phyloP scores from a whole-genome alignment of 2,797 vertebrate species.

The Phoeniculus purpureus region DNA sequence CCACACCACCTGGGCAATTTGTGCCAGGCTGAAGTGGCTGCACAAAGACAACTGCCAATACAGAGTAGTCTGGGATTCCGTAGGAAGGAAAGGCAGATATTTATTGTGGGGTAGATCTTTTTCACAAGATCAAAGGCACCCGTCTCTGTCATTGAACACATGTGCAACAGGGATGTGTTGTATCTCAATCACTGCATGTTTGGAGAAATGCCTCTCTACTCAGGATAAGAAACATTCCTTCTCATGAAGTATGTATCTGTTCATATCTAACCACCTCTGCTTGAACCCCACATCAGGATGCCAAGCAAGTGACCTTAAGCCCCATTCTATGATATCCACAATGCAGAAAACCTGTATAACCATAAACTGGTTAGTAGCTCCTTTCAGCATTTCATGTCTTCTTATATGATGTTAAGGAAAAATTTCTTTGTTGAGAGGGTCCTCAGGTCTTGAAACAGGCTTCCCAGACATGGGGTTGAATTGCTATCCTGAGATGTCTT shows the following conservation, averaged over 20 bases:
- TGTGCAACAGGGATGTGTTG: not conserved
- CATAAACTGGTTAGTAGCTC: not conserved
- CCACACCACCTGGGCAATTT: too few species aligned
- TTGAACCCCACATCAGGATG: not conserved
- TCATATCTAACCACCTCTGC: not conserved
- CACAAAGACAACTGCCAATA: not conserved
- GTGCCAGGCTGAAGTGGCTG: not conserved
- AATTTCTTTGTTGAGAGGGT: too few species aligned
- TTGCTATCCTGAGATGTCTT: too few species aligned
- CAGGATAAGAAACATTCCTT: not conserved
- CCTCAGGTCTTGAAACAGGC: too few species aligned
- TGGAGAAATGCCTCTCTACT: not conserved
- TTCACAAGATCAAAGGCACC: not conserved
- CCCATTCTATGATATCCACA: not conserved
- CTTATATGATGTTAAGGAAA: too few species aligned
- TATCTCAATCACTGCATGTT: not conserved
- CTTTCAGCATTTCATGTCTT: not conserved
- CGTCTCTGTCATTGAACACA: not conserved
- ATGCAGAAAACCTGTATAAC: not conserved
- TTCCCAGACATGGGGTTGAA: too few species aligned
- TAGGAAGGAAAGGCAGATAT: not conserved
- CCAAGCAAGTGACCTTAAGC: not conserved
- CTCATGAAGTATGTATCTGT: not conserved
- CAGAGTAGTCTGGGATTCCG: not conserved
- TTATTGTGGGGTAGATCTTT: not conserved